Percentiles rank a stretch among this genome's conserved stretches.
Evolutionary conservation across 2,797 vertebrate genomes (phyloP).

Genomic region (Craterocephalus amniculus): DNA sequence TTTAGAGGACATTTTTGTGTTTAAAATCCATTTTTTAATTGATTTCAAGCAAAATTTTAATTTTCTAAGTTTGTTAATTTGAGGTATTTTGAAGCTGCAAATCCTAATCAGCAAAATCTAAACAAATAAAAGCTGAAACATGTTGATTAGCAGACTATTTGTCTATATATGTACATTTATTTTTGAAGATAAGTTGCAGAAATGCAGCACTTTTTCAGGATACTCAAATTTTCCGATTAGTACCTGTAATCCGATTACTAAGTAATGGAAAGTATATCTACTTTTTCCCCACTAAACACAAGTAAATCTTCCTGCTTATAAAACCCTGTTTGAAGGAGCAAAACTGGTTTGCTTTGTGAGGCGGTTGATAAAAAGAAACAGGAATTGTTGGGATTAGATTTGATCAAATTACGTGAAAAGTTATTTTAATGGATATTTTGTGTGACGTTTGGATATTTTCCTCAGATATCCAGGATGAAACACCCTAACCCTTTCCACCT

Average conservation of each 20-base stretch:
- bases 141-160: too few species aligned
- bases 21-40: too few species aligned
- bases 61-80: too few species aligned
- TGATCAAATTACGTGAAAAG: not conserved
- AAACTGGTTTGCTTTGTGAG: not conserved
- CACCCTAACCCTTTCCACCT: constrained; percentile 91
- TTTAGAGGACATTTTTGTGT: too few species aligned
- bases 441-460: constrained; percentile 1
- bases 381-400: not conserved
- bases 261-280: not conserved
- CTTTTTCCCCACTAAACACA: not conserved
- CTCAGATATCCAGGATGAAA: constrained; percentile 85
- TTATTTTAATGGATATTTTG: not conserved
- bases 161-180: too few species aligned
- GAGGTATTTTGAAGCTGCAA: too few species aligned
- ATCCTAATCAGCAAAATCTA: too few species aligned
- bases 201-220: too few species aligned
- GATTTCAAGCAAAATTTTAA: too few species aligned
- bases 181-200: too few species aligned
- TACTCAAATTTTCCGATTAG: too few species aligned
- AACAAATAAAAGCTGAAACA: too few species aligned
- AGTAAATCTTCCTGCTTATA: not conserved
- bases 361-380: not conserved
- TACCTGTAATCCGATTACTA: not conserved
- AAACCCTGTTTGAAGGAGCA: not conserved